These are phyloP conservation scores for Ischnus inquisitorius DNA, from an alignment of 2,888 invertebrate genomes.

Conservation along the genomic window DNA sequence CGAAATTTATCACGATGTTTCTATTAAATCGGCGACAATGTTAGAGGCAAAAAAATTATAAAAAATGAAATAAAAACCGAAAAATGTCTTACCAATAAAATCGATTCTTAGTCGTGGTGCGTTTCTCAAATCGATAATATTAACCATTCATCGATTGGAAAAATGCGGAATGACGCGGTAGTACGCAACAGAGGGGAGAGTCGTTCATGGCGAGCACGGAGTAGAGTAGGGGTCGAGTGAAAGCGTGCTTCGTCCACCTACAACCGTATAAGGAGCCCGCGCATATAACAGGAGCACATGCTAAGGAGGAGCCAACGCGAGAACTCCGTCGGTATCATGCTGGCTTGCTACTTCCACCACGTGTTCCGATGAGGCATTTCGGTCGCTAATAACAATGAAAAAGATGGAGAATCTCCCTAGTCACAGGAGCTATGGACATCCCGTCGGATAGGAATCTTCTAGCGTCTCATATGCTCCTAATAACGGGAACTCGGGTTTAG, in stretches of 20 bases:
- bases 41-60: not conserved
- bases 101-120: too few relatives aligned
- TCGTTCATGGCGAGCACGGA: not conserved
- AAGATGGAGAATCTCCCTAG: conserved; percentile 36
- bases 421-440: not conserved
- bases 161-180: not conserved
- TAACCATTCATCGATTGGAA: not conserved
- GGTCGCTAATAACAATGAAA: conserved; percentile 56
- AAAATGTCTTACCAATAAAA: not conserved
- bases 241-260: conserved; percentile 81
- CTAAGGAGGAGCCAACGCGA: conserved; percentile 26
- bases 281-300: conserved; percentile 81
- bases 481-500: conserved; percentile 80
- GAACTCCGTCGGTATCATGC: conserved; percentile 72
- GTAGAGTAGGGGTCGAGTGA: conserved; percentile 58
- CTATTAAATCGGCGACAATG: not conserved
- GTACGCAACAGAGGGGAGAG: not conserved
- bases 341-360: conserved; percentile 79
- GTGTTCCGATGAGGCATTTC: conserved; percentile 80
- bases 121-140: too few relatives aligned
- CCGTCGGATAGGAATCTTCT: conserved; percentile 40
- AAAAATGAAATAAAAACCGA: not conserved
- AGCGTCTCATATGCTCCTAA: conserved; percentile 73
- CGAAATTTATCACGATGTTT: not conserved
- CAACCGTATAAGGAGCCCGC: conserved; percentile 85